A percentile compares a stretch with the other conserved stretches of the same genome.
Evolutionary conservation across 1,140 invertebrate species (phyloP).

Genomic region (Drosophila repleta): DNA sequence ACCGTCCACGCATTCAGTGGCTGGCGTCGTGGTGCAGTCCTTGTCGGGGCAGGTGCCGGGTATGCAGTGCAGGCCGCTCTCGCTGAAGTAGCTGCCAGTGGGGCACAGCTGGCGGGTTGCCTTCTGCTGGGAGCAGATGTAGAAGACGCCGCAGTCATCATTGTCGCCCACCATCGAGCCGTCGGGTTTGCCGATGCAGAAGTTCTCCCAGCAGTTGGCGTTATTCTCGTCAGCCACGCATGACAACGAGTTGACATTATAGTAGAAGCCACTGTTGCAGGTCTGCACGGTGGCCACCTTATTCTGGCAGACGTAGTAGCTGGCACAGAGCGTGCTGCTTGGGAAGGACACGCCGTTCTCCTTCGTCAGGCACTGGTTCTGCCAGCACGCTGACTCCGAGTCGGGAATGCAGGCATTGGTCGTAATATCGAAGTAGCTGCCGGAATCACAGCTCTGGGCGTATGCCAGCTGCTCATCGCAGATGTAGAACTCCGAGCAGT

Average conservation of each 20-base stretch:
- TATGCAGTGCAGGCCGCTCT: constrained; percentile 9
- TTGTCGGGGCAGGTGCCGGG: constrained; percentile 46
- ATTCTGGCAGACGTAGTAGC: constrained; percentile 55
- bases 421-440: constrained; percentile 57
- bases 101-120: constrained; percentile 42
- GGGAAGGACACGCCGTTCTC: constrained; percentile 7
- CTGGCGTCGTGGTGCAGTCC: background rate
- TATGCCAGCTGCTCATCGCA: constrained; percentile 66
- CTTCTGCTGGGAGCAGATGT: constrained; percentile 36
- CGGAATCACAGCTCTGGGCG: constrained; percentile 49
- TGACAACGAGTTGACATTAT: background rate
- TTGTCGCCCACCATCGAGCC: constrained; percentile 31
- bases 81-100: constrained; percentile 37
- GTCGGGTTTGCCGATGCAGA: constrained; percentile 50
- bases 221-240: constrained; percentile 45
- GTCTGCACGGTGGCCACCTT: constrained; percentile 28
- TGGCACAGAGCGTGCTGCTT: constrained; percentile 34
- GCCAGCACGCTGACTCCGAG: constrained; percentile 46
- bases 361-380: constrained; percentile 52
- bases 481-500: constrained; percentile 63
- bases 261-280: constrained; percentile 58
- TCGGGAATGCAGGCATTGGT: constrained; percentile 50
- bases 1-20: no score
- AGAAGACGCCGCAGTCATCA: constrained; percentile 46
- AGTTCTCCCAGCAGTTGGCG: constrained; percentile 60